Evolutionary conservation across 1,140 invertebrate species (phyloP).

Genomic region (Atta texana): DNA sequence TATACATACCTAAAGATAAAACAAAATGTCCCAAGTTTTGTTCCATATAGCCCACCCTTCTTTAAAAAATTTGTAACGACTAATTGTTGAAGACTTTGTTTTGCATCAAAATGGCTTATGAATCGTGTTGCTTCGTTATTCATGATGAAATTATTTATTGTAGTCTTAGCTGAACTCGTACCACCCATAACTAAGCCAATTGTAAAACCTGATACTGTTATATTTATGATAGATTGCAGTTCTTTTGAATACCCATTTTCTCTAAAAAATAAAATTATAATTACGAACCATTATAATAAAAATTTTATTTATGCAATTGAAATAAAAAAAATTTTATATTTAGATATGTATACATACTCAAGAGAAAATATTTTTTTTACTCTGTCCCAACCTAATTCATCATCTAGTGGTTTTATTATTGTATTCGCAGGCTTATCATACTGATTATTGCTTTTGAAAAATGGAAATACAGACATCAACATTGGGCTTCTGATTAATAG

Average conservation of each 20-base stretch:
- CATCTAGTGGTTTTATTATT: constrained; percentile 3
- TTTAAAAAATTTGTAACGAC: constrained; percentile 89
- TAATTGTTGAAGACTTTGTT: constrained; percentile 89
- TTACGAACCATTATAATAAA: neutral
- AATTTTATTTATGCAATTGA: constrained; percentile 1
- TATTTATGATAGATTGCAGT: constrained; percentile 87
- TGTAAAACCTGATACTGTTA: constrained; percentile 86
- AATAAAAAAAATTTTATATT: neutral
- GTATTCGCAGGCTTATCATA: neutral
- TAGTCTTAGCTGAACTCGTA: constrained; percentile 86
- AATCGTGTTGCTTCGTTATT: constrained; percentile 91
- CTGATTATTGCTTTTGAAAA: neutral
- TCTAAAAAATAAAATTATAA: constrained; percentile 84
- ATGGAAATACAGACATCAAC: neutral
- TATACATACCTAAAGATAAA: constrained; percentile 88
- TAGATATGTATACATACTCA: constrained; percentile 58
- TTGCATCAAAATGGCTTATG: constrained; percentile 89
- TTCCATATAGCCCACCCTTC: constrained; percentile 89
- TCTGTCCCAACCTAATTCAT: constrained; percentile 62
- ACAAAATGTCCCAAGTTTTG: constrained; percentile 89
- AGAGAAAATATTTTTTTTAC: constrained; percentile 58
- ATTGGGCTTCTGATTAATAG: constrained; percentile 17
- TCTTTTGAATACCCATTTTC: constrained; percentile 88
- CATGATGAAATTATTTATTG: constrained; percentile 90
- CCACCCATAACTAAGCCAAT: constrained; percentile 89